Evolutionary conservation across 2,113 vertebrate genomes (phyloP).

Genomic region (Platysteira castanea): DNA sequence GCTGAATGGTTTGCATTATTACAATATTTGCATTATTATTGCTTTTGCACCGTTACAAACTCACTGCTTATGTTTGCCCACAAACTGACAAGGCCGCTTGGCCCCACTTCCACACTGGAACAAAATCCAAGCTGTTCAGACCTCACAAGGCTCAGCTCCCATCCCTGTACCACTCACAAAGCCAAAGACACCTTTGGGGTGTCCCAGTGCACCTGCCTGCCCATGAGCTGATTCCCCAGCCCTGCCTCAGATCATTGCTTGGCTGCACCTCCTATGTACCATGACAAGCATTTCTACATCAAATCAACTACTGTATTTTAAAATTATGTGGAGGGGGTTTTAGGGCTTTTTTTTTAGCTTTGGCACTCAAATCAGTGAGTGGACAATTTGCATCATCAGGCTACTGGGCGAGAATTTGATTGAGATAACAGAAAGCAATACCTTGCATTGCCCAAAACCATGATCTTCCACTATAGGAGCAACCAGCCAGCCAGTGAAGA

Average conservation of each 20-base stretch:
- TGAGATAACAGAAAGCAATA: neutral
- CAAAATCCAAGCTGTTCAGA: neutral
- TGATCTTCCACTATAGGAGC: neutral
- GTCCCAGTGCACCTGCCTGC: neutral
- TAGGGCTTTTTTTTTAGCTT: neutral
- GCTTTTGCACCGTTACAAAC: neutral
- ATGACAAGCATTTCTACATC: neutral
- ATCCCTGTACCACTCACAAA: neutral
- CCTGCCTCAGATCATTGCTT: neutral
- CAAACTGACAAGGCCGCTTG: neutral
- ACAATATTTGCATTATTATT: neutral
- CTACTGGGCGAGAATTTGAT: neutral
- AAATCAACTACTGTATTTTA: neutral
- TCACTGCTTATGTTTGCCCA: neutral
- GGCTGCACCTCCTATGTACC: neutral
- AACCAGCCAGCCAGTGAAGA: neutral
- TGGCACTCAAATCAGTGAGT: neutral
- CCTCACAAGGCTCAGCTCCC: neutral
- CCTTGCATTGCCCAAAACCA: neutral
- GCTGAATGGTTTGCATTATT: neutral
- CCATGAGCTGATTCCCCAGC: neutral
- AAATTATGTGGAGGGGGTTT: neutral
- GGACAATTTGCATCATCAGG: neutral
- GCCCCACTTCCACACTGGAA: neutral
- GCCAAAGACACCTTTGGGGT: neutral